Evolutionary conservation across 2,113 vertebrate genomes (phyloP), one percentile per base, ranked within the genome.

Genomic region (Ailurus styani): DNA sequence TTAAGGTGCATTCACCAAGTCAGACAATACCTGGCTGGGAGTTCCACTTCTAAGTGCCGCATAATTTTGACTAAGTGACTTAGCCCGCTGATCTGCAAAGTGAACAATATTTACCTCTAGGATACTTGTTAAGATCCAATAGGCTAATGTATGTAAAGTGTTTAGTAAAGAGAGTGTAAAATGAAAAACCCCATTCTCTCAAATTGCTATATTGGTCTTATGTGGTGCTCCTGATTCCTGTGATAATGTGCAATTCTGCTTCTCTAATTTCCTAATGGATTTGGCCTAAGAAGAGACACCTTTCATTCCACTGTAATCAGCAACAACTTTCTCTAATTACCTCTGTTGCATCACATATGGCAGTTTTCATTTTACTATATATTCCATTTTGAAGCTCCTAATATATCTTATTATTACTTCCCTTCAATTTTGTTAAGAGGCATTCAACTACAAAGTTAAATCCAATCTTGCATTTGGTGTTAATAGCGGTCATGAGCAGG

Each of bases 191-290:
- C 6, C 14, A 9, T 57, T 47, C 14, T 91, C 27, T 31, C 45
- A 47, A 34, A 27, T 21, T 64, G 37, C 4, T 70, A 12, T 37
- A n/a, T 6, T 60, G 90, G 29, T 42, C 15, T 82, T 37, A 3
- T 5, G 18, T 18, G 47, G 45, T 2, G 3, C n/a, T 68, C 15
- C 42, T 57, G 13, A 4, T 17, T 86, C 64, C 31, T 83, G 7
- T 2, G 20, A 17, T 17, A 20, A 25, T 0, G 0, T 34, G 50
- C n/a, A 6, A 40, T 31, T 31, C n/a, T 52, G n/a, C 34, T 68
- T 27, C n/a, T n/a, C 52, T 13, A 0, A 31, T 17, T 27, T 85
- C 21, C 47, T 37, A 6, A 6, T 18, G n/a, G 47, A 54, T 79
- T 0, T 87, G 15, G 47, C 20, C 7, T 11, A 54, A 60, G 52